Base-by-base conservation (phyloP, 2,888 invertebrate species). In the Sycophila texana region DNA sequence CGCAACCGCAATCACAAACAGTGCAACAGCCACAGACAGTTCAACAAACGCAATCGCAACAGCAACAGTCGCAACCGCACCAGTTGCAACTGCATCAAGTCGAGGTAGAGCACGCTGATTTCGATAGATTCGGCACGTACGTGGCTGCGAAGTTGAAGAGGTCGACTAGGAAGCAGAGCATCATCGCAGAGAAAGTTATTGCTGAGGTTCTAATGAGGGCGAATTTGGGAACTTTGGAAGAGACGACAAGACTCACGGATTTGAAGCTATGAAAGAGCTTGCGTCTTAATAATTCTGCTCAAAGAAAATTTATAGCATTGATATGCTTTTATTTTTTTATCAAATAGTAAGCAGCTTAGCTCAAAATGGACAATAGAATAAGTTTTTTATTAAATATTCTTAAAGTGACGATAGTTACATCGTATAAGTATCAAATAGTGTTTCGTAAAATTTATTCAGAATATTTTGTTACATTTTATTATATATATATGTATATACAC, bases 171-270 rank as follows among this genome's bases (percentile, higher is more conserved):
- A 82, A 82, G 1, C 84, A 84, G 58, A 76, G 83, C 55, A 83
- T 84, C 60, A 84, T 84, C 47, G 84, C 84, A 18, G 84, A 84
- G 68, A 84, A 84, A 39, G 74, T 84, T 10, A 84, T 84, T 3
- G 83, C 84, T 7, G 84, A 84, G 5, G 83, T 84, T 0, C 79
- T 84, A 0, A 60, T 84, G 68, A 81, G 82, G 20, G 84, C 84
- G 2, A 84, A 83, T 75, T 78, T 84, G 16, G 84, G 83, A n/a
- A 84, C 82, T 22, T 74, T 84, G 55, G 83, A 84, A 13, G 84
- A 83, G 13, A 74, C 71, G 14, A 84, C 84, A 12, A 79, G 61
- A 10, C 81, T 84, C 0, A 79, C 82, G 13, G 83, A 84, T 22
- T 79, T 79, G 0, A 72, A 74, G 49, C 12, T 14, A 20, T 47